Evolutionary conservation across 2,888 invertebrate genomes (phyloP), one percentile per base, ranked within the genome.

Genomic region (Hirtodrosophila confusa): DNA sequence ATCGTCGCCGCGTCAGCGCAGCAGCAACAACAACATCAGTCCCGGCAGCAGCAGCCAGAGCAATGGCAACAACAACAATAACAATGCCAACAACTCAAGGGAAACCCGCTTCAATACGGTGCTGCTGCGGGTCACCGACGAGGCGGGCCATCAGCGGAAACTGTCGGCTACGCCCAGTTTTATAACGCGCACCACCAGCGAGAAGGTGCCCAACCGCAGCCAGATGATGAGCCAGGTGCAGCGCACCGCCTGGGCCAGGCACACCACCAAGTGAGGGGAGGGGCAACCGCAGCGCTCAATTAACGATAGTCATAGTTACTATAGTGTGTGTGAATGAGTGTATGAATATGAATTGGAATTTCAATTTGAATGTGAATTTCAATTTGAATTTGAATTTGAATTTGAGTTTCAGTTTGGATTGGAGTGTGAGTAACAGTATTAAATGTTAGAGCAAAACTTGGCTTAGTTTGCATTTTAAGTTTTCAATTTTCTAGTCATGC

Each of bases 151-250:
- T 73, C 69, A 92, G 85, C 74, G 90, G 74, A 89, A 92, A 79
- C 67, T 92, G 66, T 87, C 92, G 85, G 94, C 94, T 33, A 94
- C 94, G 23, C 93, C 94, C 2, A 93, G 94, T 4, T 93, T 94
- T 43, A 95, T 96, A 72, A 95, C 95, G 0, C 93, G 97, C 76
- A 95, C 96, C 47, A 96, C 96, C 31, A 97, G 97, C 91, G 97
- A 97, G 88, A 96, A 96, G 90, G 95, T 97, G 65, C 96, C 97
- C 4, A 95, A 96, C 89, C 94, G 96, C 54, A 97, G 95, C 91
- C 96, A 97, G 89, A 93, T 96, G 90, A 96, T 97, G 96, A 94
- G 94, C 24, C 95, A 96, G 80, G 94, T 97, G 77, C 95, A 95
- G 88, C 93, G 97, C 75, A 95, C 95, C 6, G 94, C 95, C 69